A percentile compares a stretch with the other conserved stretches of the same genome.
Evolutionary conservation across 2,797 vertebrate genomes (phyloP).

Genomic region (Macrochelys suwanniensis): DNA sequence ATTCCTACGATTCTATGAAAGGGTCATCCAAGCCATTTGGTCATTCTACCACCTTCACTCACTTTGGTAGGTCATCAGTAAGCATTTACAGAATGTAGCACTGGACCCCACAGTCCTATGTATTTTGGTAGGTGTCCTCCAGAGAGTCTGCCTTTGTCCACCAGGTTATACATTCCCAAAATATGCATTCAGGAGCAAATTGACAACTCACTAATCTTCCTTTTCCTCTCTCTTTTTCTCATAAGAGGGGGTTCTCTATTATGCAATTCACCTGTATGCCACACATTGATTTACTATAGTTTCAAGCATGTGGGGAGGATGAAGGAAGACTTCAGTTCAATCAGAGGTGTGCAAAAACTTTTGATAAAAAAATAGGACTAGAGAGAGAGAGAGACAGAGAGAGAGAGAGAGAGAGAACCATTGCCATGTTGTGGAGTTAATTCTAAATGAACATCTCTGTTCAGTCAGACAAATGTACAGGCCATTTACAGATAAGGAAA

Average conservation of each 20-base stretch:
- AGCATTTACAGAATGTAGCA: neutral
- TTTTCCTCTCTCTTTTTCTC: neutral
- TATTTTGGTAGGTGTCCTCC: neutral
- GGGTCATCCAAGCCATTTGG: constrained; percentile 8
- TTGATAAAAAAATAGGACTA: neutral
- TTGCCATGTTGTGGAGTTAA: neutral
- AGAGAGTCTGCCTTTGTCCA: neutral
- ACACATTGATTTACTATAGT: neutral
- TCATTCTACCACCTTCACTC: neutral
- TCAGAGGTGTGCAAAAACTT: neutral
- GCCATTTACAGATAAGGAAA: neutral
- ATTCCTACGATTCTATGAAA: neutral
- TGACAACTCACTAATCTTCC: neutral
- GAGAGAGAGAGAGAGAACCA: neutral
- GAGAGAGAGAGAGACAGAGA: neutral
- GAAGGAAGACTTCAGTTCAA: neutral
- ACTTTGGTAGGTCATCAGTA: neutral
- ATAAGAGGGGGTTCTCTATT: constrained; percentile 13
- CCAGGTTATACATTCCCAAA: neutral
- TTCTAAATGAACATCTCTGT: neutral
- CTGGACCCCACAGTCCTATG: neutral
- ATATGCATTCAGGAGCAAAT: neutral
- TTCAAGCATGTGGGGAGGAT: neutral
- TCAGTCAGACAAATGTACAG: neutral
- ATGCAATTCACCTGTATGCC: neutral